Conservation (phyloP, 2,113 vertebrate species). For the Seriola rivoliana region DNA sequence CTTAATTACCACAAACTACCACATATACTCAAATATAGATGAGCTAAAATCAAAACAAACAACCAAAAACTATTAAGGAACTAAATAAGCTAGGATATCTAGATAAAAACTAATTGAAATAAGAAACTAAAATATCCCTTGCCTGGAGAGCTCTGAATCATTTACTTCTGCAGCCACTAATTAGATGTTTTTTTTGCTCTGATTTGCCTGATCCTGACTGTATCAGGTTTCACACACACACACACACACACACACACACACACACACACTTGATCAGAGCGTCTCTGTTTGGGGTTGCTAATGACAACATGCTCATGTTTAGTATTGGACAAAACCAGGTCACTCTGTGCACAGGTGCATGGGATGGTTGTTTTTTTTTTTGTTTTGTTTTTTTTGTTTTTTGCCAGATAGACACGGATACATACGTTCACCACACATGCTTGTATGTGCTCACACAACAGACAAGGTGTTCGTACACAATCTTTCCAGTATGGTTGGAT, state of each 20-base stretch:
- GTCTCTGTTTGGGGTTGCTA: slow-evolving; percentile 41
- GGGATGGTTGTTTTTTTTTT: background rate
- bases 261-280: slow-evolving; percentile 12
- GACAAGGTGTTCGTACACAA: slow-evolving; percentile 1
- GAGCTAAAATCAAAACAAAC: background rate
- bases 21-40: background rate
- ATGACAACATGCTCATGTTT: slow-evolving; percentile 56
- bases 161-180: background rate
- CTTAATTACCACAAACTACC: no score
- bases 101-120: background rate
- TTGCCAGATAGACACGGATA: background rate
- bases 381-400: background rate
- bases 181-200: slow-evolving; percentile 1
- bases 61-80: background rate
- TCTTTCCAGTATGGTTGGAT: background rate
- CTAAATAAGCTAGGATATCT: background rate
- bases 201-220: background rate
- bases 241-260: slow-evolving; percentile 16
- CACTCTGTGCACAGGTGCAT: slow-evolving; percentile 48
- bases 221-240: slow-evolving; percentile 28
- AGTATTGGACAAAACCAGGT: slow-evolving; percentile 30
- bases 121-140: background rate
- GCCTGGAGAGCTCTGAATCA: background rate
- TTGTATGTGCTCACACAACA: slow-evolving; percentile 19
- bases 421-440: background rate